Evolutionary conservation across 2,797 vertebrate species (phyloP).

Genomic region (Mormyrops attenuatus): DNA sequence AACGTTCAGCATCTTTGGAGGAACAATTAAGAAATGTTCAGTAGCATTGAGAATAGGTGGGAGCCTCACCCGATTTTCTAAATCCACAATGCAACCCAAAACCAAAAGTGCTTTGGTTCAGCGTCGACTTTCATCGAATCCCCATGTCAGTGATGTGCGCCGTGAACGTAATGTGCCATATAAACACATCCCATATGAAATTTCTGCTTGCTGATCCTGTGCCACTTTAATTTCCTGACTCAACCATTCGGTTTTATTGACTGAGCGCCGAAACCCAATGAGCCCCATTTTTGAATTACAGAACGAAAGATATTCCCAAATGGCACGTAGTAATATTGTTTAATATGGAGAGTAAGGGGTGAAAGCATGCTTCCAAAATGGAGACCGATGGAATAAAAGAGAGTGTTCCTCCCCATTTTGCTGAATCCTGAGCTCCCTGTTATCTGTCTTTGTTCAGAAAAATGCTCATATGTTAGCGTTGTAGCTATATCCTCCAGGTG

Average conservation of each 20-base stretch:
- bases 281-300: background rate
- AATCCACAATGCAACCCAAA: background rate
- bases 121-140: constrained; percentile 25
- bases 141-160: constrained; percentile 23
- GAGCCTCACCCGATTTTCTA: background rate
- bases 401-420: background rate
- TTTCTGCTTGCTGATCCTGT: constrained; percentile 18
- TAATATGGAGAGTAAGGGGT: background rate
- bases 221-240: constrained; percentile 17
- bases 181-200: constrained; percentile 22
- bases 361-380: background rate
- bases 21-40: constrained; percentile 17
- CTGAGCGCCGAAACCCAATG: background rate
- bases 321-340: background rate
- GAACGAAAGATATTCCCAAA: background rate
- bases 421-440: background rate
- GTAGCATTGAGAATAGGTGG: constrained; percentile 24
- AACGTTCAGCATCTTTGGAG: background rate
- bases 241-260: constrained; percentile 23
- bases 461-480: background rate
- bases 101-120: constrained; percentile 20
- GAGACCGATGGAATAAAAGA: background rate
- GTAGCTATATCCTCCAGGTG: background rate
- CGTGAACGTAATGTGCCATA: background rate
- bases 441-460: background rate